Percentiles rank a stretch among this genome's conserved stretches.
Conservation (phyloP, 2,888 invertebrate genomes). For the Micoletzkya japonica region DNA sequence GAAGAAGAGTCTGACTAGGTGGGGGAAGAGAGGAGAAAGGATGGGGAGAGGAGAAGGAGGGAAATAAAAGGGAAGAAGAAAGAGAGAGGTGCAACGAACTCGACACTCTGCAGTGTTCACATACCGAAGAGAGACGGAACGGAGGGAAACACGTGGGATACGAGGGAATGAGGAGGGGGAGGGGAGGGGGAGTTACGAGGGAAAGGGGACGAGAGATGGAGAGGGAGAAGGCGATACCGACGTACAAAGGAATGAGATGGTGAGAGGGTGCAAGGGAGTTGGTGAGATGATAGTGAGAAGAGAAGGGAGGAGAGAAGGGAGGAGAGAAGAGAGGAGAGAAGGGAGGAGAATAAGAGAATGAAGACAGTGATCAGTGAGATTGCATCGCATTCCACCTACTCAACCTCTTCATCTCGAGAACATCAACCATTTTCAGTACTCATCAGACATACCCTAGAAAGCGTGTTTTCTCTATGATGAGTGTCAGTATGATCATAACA, state of each 20-base stretch:
- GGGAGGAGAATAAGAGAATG: too few species aligned
- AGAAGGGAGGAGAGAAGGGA: neutral
- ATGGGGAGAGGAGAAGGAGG: neutral
- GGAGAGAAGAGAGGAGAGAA: constrained; percentile 7
- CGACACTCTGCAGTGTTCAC: neutral
- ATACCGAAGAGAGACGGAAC: neutral
- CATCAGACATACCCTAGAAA: too few species aligned
- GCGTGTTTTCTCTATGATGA: too few species aligned
- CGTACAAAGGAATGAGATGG: neutral
- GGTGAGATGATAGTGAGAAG: neutral
- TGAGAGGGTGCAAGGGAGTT: neutral
- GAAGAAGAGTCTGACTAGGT: neutral
- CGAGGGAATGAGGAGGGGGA: constrained; percentile 3
- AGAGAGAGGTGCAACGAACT: neutral
- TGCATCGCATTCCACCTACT: too few species aligned
- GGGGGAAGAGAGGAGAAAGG: neutral
- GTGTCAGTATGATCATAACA: too few species aligned
- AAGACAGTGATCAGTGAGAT: too few species aligned
- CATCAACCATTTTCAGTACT: too few species aligned
- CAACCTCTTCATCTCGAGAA: too few species aligned
- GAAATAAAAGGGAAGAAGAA: neutral
- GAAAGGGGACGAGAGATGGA: neutral
- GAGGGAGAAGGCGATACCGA: constrained; percentile 7
- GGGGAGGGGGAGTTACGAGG: neutral
- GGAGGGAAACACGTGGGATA: constrained; percentile 1